Base-by-base conservation (phyloP, 1,140 invertebrate genomes). In the Scaptodrosophila lebanonensis region DNA sequence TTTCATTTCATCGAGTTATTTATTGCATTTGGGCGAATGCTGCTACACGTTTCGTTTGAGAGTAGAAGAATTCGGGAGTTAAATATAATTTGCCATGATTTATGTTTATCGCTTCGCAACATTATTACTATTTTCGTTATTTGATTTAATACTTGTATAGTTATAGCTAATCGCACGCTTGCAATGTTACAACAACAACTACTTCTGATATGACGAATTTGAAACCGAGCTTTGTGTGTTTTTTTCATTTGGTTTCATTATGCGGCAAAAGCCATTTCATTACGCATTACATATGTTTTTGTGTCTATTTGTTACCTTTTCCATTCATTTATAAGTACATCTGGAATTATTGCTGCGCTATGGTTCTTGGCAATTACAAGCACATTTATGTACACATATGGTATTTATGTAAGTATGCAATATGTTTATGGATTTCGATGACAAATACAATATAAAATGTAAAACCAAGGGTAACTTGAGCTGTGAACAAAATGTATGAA, bases 331-430 rank as follows among this genome's bases (percentile, higher is more conserved):
- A 27, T 35, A 25, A 18, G 49, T 59, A 42, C 56, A 53, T 66
- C 50, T 57, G 49, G 62, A 63, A 53, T 51, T 66, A 66, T 66
- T 44, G 57, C 58, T 64, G 50, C 40, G 66, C 63, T 57, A 73
- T 66, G 54, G 43, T 47, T 67, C 43, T 50, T 47, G 52, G 57
- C 56, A 69, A 58, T 66, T 71, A 60, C 73, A 79, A 79, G 73
- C 72, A 71, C 63, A 79, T 56, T 60, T 53, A 56, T 52, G n/a
- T n/a, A n/a, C n/a, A n/a, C n/a, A n/a, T n/a, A n/a, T n/a, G n/a
- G n/a, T n/a, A n/a, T n/a, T n/a, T n/a, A n/a, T n/a, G n/a, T n/a
- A n/a, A n/a, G n/a, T n/a, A n/a, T n/a, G n/a, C n/a, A n/a, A n/a
- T n/a, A n/a, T n/a, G n/a, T n/a, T n/a, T n/a, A 72, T 64, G 72